These are phyloP conservation scores for Zhengitettix transpicula DNA, from an alignment of 2,888 invertebrate species.

Conservation along the genomic window DNA sequence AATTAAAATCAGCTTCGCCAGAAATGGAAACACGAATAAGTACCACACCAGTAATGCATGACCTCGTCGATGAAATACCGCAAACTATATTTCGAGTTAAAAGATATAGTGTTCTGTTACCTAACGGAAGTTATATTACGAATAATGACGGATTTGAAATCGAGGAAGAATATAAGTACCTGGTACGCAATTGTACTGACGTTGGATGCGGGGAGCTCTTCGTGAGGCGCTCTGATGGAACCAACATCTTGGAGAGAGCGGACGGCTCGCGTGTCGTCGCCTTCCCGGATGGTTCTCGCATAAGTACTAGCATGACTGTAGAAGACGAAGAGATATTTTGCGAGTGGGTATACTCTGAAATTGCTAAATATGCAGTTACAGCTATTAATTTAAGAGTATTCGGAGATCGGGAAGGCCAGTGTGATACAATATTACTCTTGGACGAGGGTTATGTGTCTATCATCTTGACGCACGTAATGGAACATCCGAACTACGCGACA, in stretches of 20 bases:
- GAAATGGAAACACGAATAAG: no score
- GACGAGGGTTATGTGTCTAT: slow-evolving; percentile 21
- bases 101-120: no score
- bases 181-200: slow-evolving; percentile 20
- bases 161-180: slow-evolving; percentile 15
- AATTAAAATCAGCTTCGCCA: no score
- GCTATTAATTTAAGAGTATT: background rate
- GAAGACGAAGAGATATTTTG: slow-evolving; percentile 16
- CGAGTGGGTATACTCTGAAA: background rate
- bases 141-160: no score
- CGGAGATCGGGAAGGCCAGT: no score
- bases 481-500: slow-evolving; percentile 15
- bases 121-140: no score
- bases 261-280: slow-evolving; percentile 19
- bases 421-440: background rate
- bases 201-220: slow-evolving; percentile 21
- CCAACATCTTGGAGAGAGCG: slow-evolving; percentile 18
- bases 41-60: no score
- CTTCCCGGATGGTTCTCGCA: slow-evolving; percentile 22
- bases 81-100: no score
- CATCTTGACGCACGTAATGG: slow-evolving; percentile 17
- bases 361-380: background rate
- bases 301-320: slow-evolving; percentile 17
- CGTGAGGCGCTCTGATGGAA: slow-evolving; percentile 21
- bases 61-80: no score